Conservation (phyloP, 53 echinoderm and acorn worm genomes). For the Paelopatides confundens region DNA sequence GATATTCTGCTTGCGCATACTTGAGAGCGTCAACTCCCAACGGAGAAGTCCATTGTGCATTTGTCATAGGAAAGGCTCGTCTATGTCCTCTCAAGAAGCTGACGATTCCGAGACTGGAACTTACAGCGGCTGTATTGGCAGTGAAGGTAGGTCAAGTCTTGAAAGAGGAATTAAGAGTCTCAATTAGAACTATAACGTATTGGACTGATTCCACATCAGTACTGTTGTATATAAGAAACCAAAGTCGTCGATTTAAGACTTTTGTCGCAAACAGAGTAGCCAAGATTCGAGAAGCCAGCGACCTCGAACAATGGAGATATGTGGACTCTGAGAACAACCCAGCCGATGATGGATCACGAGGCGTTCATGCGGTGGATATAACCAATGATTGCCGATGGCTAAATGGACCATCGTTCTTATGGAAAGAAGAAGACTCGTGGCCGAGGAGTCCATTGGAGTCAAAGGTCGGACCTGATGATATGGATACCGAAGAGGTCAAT, state of each 20-base stretch:
- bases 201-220: constrained; percentile 32
- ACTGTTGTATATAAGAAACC: constrained; percentile 11
- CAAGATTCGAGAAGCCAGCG: not conserved
- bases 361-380: not conserved
- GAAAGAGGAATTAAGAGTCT: constrained; percentile 30
- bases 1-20: constrained; percentile 66
- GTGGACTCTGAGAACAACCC: constrained; percentile 43
- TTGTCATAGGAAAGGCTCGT: too few species aligned
- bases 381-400: constrained; percentile 26
- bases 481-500: too few species aligned
- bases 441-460: constrained; percentile 39
- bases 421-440: too few species aligned
- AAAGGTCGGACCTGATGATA: too few species aligned
- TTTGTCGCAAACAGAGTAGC: constrained; percentile 54
- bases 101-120: constrained; percentile 63
- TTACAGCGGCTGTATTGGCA: constrained; percentile 63
- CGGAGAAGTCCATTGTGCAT: constrained; percentile 39
- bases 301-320: constrained; percentile 15
- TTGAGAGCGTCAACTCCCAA: too few species aligned
- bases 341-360: constrained; percentile 44
- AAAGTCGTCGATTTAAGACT: constrained; percentile 9
- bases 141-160: not conserved
- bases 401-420: constrained; percentile 47
- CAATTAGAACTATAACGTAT: not conserved
- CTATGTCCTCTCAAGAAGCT: constrained; percentile 61